These are phyloP conservation scores for Amblyopsis hoosieri DNA, from an alignment of 2,797 vertebrate species.

Conservation along the genomic window DNA sequence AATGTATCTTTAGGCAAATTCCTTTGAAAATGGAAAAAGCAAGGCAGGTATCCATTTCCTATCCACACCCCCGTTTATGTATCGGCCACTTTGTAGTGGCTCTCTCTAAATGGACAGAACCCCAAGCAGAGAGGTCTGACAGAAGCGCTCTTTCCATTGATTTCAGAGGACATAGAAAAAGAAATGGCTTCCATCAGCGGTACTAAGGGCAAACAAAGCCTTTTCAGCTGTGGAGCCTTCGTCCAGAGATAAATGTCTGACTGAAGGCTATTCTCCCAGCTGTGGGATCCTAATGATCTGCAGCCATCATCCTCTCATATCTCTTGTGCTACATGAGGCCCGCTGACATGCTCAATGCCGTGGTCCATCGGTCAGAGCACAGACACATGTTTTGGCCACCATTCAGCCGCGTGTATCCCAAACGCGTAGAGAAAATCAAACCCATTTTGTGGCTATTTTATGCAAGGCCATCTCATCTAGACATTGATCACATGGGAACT, in stretches of 20 bases:
- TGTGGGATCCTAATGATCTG: conserved; percentile 71
- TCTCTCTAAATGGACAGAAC: background rate
- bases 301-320: conserved; percentile 65
- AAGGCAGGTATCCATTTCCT: conserved; percentile 14
- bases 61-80: no score
- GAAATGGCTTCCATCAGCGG: conserved; percentile 72
- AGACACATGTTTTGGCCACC: conserved; percentile 29
- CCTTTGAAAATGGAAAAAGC: conserved; percentile 39
- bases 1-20: conserved; percentile 28
- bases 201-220: conserved; percentile 71
- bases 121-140: conserved; percentile 31
- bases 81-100: no score
- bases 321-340: conserved; percentile 71
- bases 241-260: conserved; percentile 75
- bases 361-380: conserved; percentile 59
- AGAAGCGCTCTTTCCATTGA: conserved; percentile 67
- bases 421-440: background rate
- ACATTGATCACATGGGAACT: conserved; percentile 39
- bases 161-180: conserved; percentile 64
- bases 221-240: conserved; percentile 52
- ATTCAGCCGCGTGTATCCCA: background rate
- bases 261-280: conserved; percentile 71
- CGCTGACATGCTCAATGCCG: conserved; percentile 54
- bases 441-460: conserved; percentile 18
- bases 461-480: conserved; percentile 26